Percentiles rank a stretch among this genome's conserved stretches.
phyloP scores from a whole-genome alignment of 2,888 invertebrate species.

The Napeogenes inachia region DNA sequence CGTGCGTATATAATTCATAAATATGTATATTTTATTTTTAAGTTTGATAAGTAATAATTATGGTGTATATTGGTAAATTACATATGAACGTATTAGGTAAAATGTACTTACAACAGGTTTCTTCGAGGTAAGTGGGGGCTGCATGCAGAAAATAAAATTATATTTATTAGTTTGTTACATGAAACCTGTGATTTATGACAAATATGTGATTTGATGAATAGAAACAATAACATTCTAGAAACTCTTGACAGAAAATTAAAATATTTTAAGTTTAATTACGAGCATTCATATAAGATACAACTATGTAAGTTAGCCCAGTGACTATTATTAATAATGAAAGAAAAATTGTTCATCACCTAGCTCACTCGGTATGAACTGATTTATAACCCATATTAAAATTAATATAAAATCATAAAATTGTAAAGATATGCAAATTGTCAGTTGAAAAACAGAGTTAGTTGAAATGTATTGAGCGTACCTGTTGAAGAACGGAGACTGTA shows the following conservation, averaged over 20 bases:
- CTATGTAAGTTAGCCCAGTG: neutral
- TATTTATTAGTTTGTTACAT: neutral
- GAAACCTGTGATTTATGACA: neutral
- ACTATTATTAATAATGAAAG: too few relatives aligned
- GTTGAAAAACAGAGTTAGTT: neutral
- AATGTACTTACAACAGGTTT: constrained; percentile 70
- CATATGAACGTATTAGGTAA: constrained; percentile 11
- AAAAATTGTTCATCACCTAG: constrained; percentile 1
- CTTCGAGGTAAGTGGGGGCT: constrained; percentile 76
- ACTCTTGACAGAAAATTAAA: neutral
- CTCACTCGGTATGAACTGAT: constrained; percentile 3
- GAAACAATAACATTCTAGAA: neutral
- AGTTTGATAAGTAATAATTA: neutral
- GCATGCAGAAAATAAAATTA: constrained; percentile 64
- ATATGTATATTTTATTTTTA: constrained; percentile 6
- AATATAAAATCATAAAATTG: neutral
- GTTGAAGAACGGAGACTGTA: constrained; percentile 74
- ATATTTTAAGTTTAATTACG: neutral
- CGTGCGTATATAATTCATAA: constrained; percentile 45
- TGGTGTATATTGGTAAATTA: constrained; percentile 8
- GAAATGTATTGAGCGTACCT: constrained; percentile 46
- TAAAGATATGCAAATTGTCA: neutral
- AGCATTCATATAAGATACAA: constrained; percentile 6
- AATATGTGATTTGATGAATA: neutral
- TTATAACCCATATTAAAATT: neutral